Percentiles rank a stretch among this genome's conserved stretches.
These are phyloP conservation scores for Sebastes miniatus DNA, from an alignment of 2,797 vertebrate genomes.

Conservation along the genomic window DNA sequence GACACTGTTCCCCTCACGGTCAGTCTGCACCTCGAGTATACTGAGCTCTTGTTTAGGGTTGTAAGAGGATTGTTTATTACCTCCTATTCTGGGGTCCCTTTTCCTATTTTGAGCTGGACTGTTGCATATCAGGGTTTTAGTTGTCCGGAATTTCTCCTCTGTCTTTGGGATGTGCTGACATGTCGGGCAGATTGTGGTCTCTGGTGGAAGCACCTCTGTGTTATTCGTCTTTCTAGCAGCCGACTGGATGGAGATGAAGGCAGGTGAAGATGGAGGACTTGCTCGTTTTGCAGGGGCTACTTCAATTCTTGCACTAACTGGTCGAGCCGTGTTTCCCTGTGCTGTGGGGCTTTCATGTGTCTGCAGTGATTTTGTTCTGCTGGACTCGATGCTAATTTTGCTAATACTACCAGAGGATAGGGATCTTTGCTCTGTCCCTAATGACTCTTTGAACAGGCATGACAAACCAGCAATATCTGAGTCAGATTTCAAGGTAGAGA, in stretches of 20 bases:
- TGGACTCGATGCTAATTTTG: constrained; percentile 85
- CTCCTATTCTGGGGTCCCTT: constrained; percentile 18
- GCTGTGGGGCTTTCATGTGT: constrained; percentile 28
- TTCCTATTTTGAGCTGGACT: constrained; percentile 43
- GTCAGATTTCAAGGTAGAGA: constrained; percentile 92
- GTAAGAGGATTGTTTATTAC: constrained; percentile 34
- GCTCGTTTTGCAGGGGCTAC: constrained; percentile 64
- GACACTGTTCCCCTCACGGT: constrained; percentile 71
- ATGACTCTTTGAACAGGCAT: constrained; percentile 89
- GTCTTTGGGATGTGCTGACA: constrained; percentile 56
- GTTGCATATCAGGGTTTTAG: constrained; percentile 60
- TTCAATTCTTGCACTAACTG: constrained; percentile 43
- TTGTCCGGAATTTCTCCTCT: constrained; percentile 63
- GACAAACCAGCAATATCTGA: constrained; percentile 87
- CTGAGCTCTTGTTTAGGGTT: constrained; percentile 79
- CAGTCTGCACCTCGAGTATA: constrained; percentile 84
- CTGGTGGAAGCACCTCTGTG: constrained; percentile 34
- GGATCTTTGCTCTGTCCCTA: constrained; percentile 73
- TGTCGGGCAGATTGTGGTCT: constrained; percentile 30
- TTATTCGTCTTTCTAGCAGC: constrained; percentile 83
- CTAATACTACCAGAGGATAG: constrained; percentile 76
- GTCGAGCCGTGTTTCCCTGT: background rate
- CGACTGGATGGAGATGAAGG: constrained; percentile 90
- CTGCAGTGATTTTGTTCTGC: constrained; percentile 76
- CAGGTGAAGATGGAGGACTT: constrained; percentile 86